A percentile compares a stretch with the other conserved stretches of the same genome.
phyloP scores from a whole-genome alignment of 2,888 invertebrate genomes.

The Meliscaeva auricollis region DNA sequence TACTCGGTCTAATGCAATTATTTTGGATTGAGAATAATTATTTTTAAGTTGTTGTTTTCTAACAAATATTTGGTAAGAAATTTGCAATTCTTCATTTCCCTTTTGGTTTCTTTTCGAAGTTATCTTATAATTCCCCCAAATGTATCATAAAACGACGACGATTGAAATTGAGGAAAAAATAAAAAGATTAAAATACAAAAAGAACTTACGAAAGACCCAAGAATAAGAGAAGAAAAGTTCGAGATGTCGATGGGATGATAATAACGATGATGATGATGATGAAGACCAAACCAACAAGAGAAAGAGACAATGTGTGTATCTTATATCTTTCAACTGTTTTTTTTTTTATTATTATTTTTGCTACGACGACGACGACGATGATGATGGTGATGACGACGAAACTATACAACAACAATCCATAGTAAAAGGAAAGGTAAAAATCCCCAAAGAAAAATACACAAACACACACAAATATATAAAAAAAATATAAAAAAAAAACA shows the following conservation, averaged over 20 bases:
- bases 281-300: conserved; percentile 45
- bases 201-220: conserved; percentile 56
- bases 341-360: conserved; percentile 15
- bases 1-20: conserved; percentile 33
- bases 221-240: conserved; percentile 22
- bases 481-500: neutral
- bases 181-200: conserved; percentile 15
- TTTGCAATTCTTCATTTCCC: conserved; percentile 44
- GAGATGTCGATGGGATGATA: conserved; percentile 43
- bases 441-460: too few relatives aligned
- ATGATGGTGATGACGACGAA: conserved; percentile 49
- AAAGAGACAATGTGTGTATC: conserved; percentile 61
- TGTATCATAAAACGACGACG: too few relatives aligned
- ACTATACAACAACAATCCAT: conserved; percentile 34
- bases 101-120: conserved; percentile 36
- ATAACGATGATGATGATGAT: conserved; percentile 33
- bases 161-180: conserved; percentile 44
- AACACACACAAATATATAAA: conserved; percentile 27
- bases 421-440: conserved; percentile 60
- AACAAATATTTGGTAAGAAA: too few relatives aligned
- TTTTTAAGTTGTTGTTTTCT: conserved; percentile 4
- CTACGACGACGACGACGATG: conserved; percentile 12
- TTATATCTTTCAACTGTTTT: conserved; percentile 64
- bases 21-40: conserved; percentile 41
- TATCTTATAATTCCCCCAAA: conserved; percentile 38